A percentile compares a stretch with the other conserved stretches of the same genome.
phyloP scores from a whole-genome alignment of 2,888 invertebrate species.

The Stenolophus ochropezus region DNA sequence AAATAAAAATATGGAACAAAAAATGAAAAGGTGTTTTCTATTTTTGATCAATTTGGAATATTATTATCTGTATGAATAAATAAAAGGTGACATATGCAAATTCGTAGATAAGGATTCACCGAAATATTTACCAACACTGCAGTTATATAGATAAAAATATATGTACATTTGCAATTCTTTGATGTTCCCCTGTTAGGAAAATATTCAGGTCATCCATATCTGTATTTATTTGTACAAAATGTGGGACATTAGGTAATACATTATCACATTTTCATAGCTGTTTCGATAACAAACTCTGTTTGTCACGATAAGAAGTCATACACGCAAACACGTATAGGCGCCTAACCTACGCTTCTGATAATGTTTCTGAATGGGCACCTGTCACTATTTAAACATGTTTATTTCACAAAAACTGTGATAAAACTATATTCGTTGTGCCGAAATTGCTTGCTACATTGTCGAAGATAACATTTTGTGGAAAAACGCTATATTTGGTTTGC shows the following conservation, averaged over 20 bases:
- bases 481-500: slow-evolving; percentile 10
- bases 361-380: slow-evolving; percentile 54
- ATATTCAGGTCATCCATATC: neutral
- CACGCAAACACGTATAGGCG: slow-evolving; percentile 26
- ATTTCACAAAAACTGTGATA: slow-evolving; percentile 16
- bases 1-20: no score
- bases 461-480: neutral
- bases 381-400: slow-evolving; percentile 38
- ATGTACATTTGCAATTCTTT: no score
- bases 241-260: slow-evolving; percentile 45
- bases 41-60: no score
- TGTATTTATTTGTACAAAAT: slow-evolving; percentile 34
- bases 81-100: no score
- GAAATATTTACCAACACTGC: no score
- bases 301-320: slow-evolving; percentile 38
- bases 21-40: no score
- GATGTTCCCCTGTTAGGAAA: no score
- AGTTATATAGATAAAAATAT: no score
- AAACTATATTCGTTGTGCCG: slow-evolving; percentile 6
- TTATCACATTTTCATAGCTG: slow-evolving; percentile 36
- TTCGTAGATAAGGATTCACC: no score
- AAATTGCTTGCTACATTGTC: slow-evolving; percentile 21
- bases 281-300: slow-evolving; percentile 47
- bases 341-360: slow-evolving; percentile 17
- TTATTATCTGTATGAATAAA: no score